Evolutionary conservation across 1,140 invertebrate genomes (phyloP).

Genomic region (Pseudachorutes palmiensis): DNA sequence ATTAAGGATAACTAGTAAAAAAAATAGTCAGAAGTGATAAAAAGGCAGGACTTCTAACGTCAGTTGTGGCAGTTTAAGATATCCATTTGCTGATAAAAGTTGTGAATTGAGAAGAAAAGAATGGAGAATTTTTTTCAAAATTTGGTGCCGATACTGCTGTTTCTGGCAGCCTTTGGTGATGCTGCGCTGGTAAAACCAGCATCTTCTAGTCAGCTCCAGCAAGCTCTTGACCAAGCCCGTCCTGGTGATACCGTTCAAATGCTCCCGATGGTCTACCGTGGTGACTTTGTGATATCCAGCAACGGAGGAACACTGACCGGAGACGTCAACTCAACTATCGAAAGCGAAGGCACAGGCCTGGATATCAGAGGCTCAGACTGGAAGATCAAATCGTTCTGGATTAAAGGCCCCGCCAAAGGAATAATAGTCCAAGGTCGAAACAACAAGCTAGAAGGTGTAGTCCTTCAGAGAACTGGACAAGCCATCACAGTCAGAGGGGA

Average conservation of each 20-base stretch:
- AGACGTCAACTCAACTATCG: constrained; percentile 34
- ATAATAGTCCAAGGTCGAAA: constrained; percentile 27
- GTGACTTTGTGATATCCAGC: constrained; percentile 26
- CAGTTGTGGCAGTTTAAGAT: neutral
- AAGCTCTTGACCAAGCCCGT: constrained; percentile 28
- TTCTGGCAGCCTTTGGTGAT: too few relatives aligned
- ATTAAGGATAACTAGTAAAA: too few relatives aligned
- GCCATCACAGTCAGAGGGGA: constrained; percentile 29
- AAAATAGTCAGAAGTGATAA: too few relatives aligned
- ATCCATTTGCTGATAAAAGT: neutral
- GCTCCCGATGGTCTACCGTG: constrained; percentile 24
- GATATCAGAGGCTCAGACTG: constrained; percentile 30
- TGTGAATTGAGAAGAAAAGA: neutral
- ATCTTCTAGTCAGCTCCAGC: constrained; percentile 27
- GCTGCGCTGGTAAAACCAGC: too few relatives aligned
- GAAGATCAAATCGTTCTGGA: constrained; percentile 33
- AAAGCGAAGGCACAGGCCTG: constrained; percentile 29
- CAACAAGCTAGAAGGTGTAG: constrained; percentile 29
- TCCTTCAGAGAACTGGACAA: constrained; percentile 27
- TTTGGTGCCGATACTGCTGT: too few relatives aligned
- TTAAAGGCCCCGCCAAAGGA: constrained; percentile 28
- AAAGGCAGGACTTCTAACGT: too few relatives aligned
- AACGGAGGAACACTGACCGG: constrained; percentile 30
- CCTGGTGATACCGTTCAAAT: constrained; percentile 36
- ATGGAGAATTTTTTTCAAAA: too few relatives aligned